Conservation (phyloP, 2,888 invertebrate species). For the Amphipoea lucens region DNA sequence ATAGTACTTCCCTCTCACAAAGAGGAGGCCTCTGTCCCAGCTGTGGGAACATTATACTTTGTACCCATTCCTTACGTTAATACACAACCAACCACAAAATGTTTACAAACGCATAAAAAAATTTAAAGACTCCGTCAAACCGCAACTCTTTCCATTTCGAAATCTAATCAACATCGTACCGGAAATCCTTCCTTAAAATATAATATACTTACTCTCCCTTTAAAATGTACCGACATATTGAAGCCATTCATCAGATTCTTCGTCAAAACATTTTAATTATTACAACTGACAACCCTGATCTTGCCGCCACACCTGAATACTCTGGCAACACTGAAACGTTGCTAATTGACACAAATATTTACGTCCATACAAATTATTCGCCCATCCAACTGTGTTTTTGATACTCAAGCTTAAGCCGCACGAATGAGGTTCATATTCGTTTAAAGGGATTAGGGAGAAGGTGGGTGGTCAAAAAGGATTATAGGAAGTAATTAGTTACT, state of each 20-base stretch:
- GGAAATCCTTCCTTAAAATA: constrained; percentile 53
- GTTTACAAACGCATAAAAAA: neutral
- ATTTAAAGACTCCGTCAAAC: constrained; percentile 5
- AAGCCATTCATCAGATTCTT: constrained; percentile 13
- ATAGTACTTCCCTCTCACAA: too few species aligned
- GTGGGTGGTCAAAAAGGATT: constrained; percentile 68
- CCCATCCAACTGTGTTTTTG: constrained; percentile 63
- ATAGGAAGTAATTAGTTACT: constrained; percentile 63
- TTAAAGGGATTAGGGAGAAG: constrained; percentile 40
- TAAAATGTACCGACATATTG: constrained; percentile 11
- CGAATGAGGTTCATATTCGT: constrained; percentile 36
- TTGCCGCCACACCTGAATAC: constrained; percentile 42
- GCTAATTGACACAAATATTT: constrained; percentile 78
- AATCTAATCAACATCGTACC: constrained; percentile 37
- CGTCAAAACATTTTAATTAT: constrained; percentile 57
- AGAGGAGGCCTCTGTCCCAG: neutral
- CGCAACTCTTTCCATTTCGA: constrained; percentile 4
- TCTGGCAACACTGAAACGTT: constrained; percentile 3
- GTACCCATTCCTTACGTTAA: neutral
- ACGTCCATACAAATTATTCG: constrained; percentile 61
- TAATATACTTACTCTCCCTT: constrained; percentile 12
- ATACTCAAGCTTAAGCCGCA: constrained; percentile 6
- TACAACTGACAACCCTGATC: constrained; percentile 30
- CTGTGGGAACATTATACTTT: neutral
- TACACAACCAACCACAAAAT: neutral